Conservation (phyloP, 2,797 vertebrate genomes). For the Chaetodon trifasciatus region DNA sequence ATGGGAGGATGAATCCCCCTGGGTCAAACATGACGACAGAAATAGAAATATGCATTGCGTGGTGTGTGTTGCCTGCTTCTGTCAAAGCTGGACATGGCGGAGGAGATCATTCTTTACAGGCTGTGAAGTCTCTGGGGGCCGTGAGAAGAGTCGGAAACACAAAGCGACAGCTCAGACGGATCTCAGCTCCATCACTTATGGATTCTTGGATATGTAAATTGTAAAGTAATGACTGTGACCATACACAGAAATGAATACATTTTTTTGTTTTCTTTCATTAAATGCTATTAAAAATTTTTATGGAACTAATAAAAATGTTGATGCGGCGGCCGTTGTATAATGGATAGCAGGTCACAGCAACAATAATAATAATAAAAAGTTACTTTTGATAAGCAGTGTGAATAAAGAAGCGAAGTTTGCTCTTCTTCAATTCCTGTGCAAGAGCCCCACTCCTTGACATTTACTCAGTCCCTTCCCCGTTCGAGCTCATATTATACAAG, state of each 20-base stretch:
- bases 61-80: constrained; percentile 43
- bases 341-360: neutral
- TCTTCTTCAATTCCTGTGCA: neutral
- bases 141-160: constrained; percentile 20
- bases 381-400: too few relatives aligned
- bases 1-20: constrained; percentile 53
- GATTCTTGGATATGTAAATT: neutral
- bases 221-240: constrained; percentile 1
- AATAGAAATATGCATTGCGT: constrained; percentile 61
- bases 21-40: constrained; percentile 65
- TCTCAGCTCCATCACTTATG: neutral
- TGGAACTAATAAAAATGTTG: constrained; percentile 7
- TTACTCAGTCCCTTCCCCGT: neutral
- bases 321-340: neutral
- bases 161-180: constrained; percentile 4
- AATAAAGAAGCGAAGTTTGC: neutral
- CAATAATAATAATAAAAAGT: too few relatives aligned
- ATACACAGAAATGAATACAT: neutral
- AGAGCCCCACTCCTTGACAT: neutral
- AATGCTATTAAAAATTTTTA: constrained; percentile 5
- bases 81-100: constrained; percentile 46
- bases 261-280: constrained; percentile 1
- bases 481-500: constrained; percentile 8
- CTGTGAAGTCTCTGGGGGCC: constrained; percentile 12
- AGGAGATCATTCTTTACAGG: constrained; percentile 54